Conservation (phyloP, 2,113 vertebrate genomes). For the Embiotoca jacksoni region DNA sequence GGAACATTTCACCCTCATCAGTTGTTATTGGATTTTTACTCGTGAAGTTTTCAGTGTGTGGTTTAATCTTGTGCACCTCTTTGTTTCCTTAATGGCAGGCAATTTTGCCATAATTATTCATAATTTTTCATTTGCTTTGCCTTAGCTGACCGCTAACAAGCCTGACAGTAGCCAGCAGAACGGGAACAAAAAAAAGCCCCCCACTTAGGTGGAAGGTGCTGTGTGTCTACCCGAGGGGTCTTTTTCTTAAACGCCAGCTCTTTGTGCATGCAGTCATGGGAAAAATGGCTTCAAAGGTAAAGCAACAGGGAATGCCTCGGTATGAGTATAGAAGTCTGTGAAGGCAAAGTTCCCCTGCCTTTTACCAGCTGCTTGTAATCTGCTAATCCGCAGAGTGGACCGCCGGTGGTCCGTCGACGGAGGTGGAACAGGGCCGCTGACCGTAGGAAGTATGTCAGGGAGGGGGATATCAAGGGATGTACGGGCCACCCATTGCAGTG, state of each 20-base stretch:
- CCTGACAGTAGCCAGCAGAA: slow-evolving; percentile 47
- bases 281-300: slow-evolving; percentile 80
- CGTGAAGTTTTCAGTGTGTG: not conserved
- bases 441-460: slow-evolving; percentile 71
- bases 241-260: slow-evolving; percentile 62
- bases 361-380: slow-evolving; percentile 83
- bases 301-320: slow-evolving; percentile 68
- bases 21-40: not conserved
- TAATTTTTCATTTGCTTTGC: slow-evolving; percentile 24
- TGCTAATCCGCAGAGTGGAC: slow-evolving; percentile 76
- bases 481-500: slow-evolving; percentile 66
- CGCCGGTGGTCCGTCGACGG: slow-evolving; percentile 74
- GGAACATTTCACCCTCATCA: slow-evolving; percentile 17
- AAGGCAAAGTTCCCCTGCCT: slow-evolving; percentile 59
- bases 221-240: slow-evolving; percentile 55
- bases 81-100: not conserved
- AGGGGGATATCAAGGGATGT: slow-evolving; percentile 39
- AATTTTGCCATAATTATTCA: slow-evolving; percentile 15
- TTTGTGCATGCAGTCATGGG: slow-evolving; percentile 79
- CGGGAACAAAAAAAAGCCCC: slow-evolving; percentile 57
- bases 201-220: slow-evolving; percentile 70
- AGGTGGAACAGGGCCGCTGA: slow-evolving; percentile 67
- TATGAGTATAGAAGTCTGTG: slow-evolving; percentile 50
- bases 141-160: slow-evolving; percentile 50
- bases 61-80: not conserved